A percentile compares a stretch with the other conserved stretches of the same genome.
Evolutionary conservation across 1,140 invertebrate genomes (phyloP).

Genomic region (Euwallacea fornicatus): DNA sequence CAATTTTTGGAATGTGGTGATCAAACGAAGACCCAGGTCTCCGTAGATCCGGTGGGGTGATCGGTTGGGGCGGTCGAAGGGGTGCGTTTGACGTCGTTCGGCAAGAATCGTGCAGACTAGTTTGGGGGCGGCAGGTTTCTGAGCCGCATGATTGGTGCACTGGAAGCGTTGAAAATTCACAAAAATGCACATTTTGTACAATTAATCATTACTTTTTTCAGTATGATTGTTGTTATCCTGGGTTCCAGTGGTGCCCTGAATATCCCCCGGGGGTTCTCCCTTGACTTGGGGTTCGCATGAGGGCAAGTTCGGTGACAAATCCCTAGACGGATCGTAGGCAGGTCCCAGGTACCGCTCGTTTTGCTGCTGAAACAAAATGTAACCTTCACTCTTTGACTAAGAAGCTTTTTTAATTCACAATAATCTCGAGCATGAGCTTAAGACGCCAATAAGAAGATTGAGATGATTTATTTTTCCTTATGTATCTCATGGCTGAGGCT

Average conservation of each 20-base stretch:
- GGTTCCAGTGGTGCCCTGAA: constrained; percentile 15
- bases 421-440: background rate
- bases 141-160: constrained; percentile 51
- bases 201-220: constrained; percentile 27
- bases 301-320: constrained; percentile 71
- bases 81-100: constrained; percentile 4
- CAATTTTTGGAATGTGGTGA: constrained; percentile 59
- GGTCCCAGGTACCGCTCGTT: constrained; percentile 64
- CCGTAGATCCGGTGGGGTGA: constrained; percentile 46
- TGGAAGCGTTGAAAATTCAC: constrained; percentile 7
- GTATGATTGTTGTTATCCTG: constrained; percentile 35
- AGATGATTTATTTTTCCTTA: constrained; percentile 7
- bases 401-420: background rate
- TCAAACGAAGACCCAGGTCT: constrained; percentile 48
- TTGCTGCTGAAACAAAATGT: constrained; percentile 57
- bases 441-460: background rate
- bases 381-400: too few species aligned
- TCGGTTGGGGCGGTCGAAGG: constrained; percentile 42
- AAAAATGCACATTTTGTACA: background rate
- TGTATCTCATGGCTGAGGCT: background rate
- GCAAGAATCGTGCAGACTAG: constrained; percentile 11
- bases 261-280: constrained; percentile 55
- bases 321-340: constrained; percentile 69
- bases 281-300: constrained; percentile 59
- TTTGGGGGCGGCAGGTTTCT: constrained; percentile 46